Evolutionary conservation across 2,113 vertebrate species (phyloP), one percentile per base, ranked within the genome.

Genomic region (Tichodroma muraria): DNA sequence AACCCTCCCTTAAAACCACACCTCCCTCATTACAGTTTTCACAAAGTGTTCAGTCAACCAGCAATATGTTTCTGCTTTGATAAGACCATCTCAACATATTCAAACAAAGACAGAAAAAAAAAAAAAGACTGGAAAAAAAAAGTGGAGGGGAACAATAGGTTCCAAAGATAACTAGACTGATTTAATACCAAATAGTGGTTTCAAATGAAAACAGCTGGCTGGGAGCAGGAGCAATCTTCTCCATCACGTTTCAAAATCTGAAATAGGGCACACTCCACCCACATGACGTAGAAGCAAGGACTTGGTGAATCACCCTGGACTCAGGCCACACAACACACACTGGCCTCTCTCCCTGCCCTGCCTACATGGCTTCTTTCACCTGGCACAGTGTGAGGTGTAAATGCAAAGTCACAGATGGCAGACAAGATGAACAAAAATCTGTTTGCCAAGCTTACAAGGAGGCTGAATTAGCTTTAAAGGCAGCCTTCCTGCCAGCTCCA

Each of bases 101-200:
- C 42, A 91, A 87, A 96, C 79, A 95, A 69, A 85, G 59, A 69
- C 45, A 85, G n/a, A 35, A 76, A 66, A 56, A 53, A 66, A 90
- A 78, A 61, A 64, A 91, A 78, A 56, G 59, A 31, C 12, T 30
- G 11, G 19, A 61, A 35, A n/a, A 9, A n/a, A 81, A 42, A 57
- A 37, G 35, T 22, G 33, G 33, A 76, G 33, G 11, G 44, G 79
- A 88, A 96, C 85, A 95, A 94, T 78, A 59, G 72, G 38, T 56
- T 88, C 80, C 71, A 91, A 95, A 93, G 93, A 94, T 73, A 93
- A 93, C 85, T 52, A 95, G 89, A 92, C 86, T 65, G 59, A 89
- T 88, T 85, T 78, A 88, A 93, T 53, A 88, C 68, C 68, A 83
- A 92, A 47, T 19, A 78, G 40, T 71, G 30, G 72, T 70, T 90